phyloP scores from a whole-genome alignment of 2,888 invertebrate species.

The Eupeodes latifasciatus region DNA sequence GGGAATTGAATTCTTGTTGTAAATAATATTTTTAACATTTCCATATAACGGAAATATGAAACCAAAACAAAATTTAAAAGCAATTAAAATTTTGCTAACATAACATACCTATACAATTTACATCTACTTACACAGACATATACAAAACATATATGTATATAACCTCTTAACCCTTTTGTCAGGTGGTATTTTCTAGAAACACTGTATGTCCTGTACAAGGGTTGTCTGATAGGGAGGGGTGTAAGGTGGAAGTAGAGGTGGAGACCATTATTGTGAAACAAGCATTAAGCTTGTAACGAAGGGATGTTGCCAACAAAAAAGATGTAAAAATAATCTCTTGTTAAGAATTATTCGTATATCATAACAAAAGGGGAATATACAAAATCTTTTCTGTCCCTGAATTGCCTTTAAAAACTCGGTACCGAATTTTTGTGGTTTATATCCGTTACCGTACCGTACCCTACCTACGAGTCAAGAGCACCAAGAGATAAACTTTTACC shows the following conservation, averaged over 20 bases:
- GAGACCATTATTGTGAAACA: neutral
- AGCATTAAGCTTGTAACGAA: conserved; percentile 9
- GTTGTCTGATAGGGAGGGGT: neutral
- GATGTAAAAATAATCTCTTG: conserved; percentile 22
- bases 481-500: too few species aligned
- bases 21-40: conserved; percentile 17
- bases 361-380: neutral
- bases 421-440: neutral
- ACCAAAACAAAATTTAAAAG: conserved; percentile 32
- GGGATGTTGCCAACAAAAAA: conserved; percentile 2
- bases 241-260: neutral
- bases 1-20: conserved; percentile 5
- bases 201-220: neutral
- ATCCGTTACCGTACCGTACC: too few species aligned
- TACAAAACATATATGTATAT: neutral
- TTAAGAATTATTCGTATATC: neutral
- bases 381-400: neutral
- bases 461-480: too few species aligned
- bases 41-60: conserved; percentile 31
- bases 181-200: conserved; percentile 5
- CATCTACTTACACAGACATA: too few species aligned
- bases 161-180: conserved; percentile 17
- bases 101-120: neutral
- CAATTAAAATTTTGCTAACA: conserved; percentile 63
- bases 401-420: neutral